phyloP scores from a whole-genome alignment of 2,113 vertebrate genomes.

The Circaetus cinerascens region DNA sequence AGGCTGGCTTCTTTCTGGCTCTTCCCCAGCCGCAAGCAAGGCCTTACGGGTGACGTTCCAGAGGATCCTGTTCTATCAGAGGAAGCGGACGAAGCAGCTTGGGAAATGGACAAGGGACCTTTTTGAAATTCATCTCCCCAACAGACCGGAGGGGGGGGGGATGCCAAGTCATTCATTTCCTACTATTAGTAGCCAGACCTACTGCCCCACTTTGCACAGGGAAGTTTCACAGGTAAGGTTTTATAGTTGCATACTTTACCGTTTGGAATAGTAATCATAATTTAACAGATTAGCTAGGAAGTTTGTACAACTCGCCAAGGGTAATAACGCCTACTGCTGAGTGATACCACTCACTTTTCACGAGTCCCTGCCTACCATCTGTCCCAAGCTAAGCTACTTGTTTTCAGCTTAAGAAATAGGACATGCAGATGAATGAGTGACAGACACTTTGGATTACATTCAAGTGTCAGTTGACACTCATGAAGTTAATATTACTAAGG shows the following conservation, averaged over 20 bases:
- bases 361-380: neutral
- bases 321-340: neutral
- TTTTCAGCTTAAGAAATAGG: neutral
- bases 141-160: too few relatives aligned
- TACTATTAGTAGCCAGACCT: neutral
- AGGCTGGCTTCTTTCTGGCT: too few relatives aligned
- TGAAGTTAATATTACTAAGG: neutral
- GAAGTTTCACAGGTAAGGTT: neutral
- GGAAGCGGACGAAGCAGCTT: too few relatives aligned
- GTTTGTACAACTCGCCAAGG: neutral
- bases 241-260: neutral
- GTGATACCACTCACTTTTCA: neutral
- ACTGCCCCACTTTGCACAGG: neutral
- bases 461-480: neutral
- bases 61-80: too few relatives aligned
- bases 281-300: neutral
- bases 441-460: neutral
- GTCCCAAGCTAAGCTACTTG: neutral
- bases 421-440: neutral
- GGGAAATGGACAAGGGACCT: too few relatives aligned
- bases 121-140: too few relatives aligned
- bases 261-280: neutral
- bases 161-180: neutral
- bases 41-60: too few relatives aligned
- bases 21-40: too few relatives aligned